Conservation (phyloP, 1,140 invertebrate species). For the Calosoma granatense region DNA sequence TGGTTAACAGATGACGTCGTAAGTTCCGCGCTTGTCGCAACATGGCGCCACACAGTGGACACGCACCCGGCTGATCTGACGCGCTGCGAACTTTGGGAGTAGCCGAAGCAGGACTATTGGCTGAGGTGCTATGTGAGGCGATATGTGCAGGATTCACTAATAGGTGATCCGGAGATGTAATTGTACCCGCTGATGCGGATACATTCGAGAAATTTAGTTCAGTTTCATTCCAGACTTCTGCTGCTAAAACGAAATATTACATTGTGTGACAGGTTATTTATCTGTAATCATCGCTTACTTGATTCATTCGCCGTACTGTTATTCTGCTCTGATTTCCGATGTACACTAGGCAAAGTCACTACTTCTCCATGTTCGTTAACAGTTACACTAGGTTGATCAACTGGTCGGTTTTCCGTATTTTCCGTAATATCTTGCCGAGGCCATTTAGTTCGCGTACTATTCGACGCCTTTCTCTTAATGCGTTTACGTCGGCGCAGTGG, state of each 20-base stretch:
- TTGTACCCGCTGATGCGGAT: constrained; percentile 8
- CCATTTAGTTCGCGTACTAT: constrained; percentile 33
- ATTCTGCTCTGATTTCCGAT: not conserved
- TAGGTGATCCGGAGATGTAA: constrained; percentile 7
- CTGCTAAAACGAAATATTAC: constrained; percentile 1
- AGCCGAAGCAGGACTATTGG: constrained; percentile 12
- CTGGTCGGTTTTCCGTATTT: constrained; percentile 23
- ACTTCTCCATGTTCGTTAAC: not conserved
- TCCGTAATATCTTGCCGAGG: constrained; percentile 30
- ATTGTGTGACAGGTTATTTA: not conserved
- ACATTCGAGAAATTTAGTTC: constrained; percentile 13
- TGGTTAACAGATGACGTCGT: constrained; percentile 40
- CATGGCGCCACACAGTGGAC: constrained; percentile 47
- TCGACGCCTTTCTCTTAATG: constrained; percentile 31
- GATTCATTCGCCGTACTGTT: not conserved
- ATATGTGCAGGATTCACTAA: not conserved
- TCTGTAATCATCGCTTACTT: not conserved
- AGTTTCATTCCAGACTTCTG: not conserved
- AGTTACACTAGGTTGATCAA: constrained; percentile 8
- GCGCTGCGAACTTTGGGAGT: constrained; percentile 42
- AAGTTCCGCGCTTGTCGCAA: constrained; percentile 47
- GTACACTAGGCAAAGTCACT: not conserved
- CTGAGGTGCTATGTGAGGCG: not conserved
- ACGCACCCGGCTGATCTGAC: constrained; percentile 50
- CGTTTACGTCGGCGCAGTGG: constrained; percentile 37